phyloP scores from a whole-genome alignment of 2,888 invertebrate genomes.

The Dysmachus trigonus region DNA sequence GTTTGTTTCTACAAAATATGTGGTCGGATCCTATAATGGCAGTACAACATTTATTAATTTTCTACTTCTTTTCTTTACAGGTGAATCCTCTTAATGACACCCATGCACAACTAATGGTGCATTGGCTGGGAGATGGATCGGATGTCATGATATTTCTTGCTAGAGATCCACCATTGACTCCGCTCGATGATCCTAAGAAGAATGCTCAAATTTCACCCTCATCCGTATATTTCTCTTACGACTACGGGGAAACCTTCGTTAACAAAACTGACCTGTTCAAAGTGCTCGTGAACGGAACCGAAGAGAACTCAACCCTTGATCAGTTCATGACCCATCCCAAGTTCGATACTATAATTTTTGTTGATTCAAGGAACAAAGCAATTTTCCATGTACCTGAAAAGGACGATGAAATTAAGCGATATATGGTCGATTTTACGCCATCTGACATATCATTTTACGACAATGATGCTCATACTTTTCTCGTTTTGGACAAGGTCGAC shows the following conservation, averaged over 20 bases:
- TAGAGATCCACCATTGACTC: slow-evolving; percentile 71
- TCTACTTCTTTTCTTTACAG: slow-evolving; percentile 66
- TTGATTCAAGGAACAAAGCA: slow-evolving; percentile 79
- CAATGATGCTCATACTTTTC: slow-evolving; percentile 72
- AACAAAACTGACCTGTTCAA: slow-evolving; percentile 77
- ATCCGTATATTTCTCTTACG: slow-evolving; percentile 80
- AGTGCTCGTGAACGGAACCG: slow-evolving; percentile 67
- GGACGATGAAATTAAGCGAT: slow-evolving; percentile 72
- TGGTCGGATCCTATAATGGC: too few species aligned
- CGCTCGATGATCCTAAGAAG: slow-evolving; percentile 54
- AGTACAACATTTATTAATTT: too few species aligned
- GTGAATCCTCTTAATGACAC: slow-evolving; percentile 81
- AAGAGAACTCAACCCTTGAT: slow-evolving; percentile 76
- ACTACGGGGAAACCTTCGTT: slow-evolving; percentile 83
- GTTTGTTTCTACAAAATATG: too few species aligned
- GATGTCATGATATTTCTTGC: slow-evolving; percentile 88
- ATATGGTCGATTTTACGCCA: slow-evolving; percentile 77
- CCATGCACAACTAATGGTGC: slow-evolving; percentile 89
- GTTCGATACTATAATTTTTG: slow-evolving; percentile 83
- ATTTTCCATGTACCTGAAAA: slow-evolving; percentile 81
- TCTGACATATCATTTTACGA: slow-evolving; percentile 82
- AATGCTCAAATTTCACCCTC: slow-evolving; percentile 76
- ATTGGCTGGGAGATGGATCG: slow-evolving; percentile 90
- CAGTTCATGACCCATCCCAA: slow-evolving; percentile 87
- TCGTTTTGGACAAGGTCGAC: slow-evolving; percentile 80